Conservation (phyloP, 2,888 invertebrate genomes). For the Tipula confusa region DNA sequence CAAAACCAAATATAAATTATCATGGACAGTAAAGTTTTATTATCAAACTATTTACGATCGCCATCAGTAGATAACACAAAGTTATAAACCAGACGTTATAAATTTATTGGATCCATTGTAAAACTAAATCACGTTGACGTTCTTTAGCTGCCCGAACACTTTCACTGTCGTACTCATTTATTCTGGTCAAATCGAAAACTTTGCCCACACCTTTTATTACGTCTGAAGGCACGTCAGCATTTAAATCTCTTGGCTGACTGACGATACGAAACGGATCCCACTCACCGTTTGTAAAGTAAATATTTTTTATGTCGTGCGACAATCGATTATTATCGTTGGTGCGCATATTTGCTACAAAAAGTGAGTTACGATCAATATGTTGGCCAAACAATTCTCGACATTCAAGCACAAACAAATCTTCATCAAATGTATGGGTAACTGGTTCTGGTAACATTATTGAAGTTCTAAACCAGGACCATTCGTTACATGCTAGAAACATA, state of each 20-base stretch:
- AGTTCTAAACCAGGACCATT: not conserved
- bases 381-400: not conserved
- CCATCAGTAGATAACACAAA: not conserved
- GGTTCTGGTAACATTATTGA: not conserved
- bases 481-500: not conserved
- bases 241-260: not conserved
- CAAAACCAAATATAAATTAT: not conserved
- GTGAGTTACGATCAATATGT: not conserved
- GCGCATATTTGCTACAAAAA: not conserved
- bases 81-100: not conserved
- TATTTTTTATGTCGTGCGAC: not conserved
- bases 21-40: not conserved
- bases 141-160: not conserved
- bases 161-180: not conserved
- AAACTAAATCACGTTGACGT: not conserved
- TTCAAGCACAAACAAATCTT: not conserved
- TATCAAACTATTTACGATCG: not conserved
- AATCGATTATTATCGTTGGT: not conserved
- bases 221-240: not conserved
- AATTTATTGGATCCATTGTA: not conserved
- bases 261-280: not conserved
- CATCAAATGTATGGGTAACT: not conserved
- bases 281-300: not conserved
- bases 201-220: not conserved
- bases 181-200: not conserved